phyloP scores from a whole-genome alignment of 2,113 vertebrate genomes.

The Calypte anna region DNA sequence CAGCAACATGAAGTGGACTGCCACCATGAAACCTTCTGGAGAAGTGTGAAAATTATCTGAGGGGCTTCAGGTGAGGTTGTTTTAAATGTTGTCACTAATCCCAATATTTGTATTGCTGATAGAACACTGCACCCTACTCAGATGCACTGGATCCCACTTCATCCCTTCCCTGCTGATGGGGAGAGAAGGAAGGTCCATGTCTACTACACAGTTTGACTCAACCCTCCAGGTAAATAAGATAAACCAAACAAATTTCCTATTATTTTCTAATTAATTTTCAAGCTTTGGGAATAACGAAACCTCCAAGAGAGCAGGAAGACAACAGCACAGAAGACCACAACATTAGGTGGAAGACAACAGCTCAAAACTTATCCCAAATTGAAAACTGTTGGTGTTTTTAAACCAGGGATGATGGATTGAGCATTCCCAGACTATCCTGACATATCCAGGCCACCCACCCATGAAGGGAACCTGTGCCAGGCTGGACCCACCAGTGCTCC shows the following conservation, averaged over 20 bases:
- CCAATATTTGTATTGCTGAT: background rate
- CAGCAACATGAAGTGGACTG: background rate
- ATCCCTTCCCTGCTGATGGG: background rate
- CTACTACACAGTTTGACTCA: background rate
- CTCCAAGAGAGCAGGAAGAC: background rate
- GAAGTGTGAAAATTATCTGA: background rate
- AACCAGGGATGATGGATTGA: background rate
- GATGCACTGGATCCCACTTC: background rate
- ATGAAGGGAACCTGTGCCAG: background rate
- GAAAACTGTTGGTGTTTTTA: background rate
- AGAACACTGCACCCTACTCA: background rate
- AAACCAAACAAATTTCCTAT: background rate
- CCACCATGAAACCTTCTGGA: background rate
- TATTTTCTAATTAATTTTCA: background rate
- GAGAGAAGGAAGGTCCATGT: background rate
- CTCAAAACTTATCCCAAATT: background rate
- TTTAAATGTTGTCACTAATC: background rate
- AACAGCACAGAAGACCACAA: background rate
- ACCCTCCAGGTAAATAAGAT: background rate
- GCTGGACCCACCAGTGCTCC: background rate
- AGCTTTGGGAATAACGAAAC: background rate
- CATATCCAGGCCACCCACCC: background rate
- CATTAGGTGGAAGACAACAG: background rate
- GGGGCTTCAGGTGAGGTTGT: background rate
- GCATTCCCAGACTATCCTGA: background rate